A percentile compares a stretch with the other conserved stretches of the same genome.
Conservation (phyloP, 1,140 invertebrate genomes). For the Mya arenaria region DNA sequence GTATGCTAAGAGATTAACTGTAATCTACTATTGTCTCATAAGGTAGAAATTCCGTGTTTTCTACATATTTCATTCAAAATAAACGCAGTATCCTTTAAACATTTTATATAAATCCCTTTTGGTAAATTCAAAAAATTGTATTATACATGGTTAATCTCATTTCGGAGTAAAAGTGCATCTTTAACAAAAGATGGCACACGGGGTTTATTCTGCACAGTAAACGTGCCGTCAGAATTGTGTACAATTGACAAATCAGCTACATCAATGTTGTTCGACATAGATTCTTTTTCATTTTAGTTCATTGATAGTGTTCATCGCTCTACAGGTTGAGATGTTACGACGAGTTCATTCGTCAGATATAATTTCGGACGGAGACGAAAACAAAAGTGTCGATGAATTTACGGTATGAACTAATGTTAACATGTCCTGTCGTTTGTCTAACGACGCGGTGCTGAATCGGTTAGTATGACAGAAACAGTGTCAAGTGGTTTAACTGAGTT, state of each 20-base stretch:
- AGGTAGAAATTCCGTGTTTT: too few species aligned
- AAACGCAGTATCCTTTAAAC: too few species aligned
- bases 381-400: neutral
- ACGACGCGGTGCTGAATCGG: neutral
- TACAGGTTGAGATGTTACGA: neutral
- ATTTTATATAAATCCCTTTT: too few species aligned
- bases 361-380: neutral
- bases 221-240: neutral
- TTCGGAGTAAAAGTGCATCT: too few species aligned
- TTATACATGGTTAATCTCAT: too few species aligned
- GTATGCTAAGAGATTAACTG: too few species aligned
- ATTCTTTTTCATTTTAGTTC: neutral
- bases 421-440: neutral
- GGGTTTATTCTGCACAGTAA: neutral
- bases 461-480: too few species aligned
- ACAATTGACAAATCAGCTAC: neutral
- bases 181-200: neutral
- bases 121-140: too few species aligned
- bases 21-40: too few species aligned
- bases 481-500: too few species aligned
- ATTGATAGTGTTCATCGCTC: neutral
- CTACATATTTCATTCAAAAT: too few species aligned
- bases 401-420: neutral
- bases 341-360: neutral
- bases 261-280: neutral